Percentiles rank a stretch among this genome's conserved stretches.
These are phyloP conservation scores for Clusia tigrina DNA, from an alignment of 2,888 invertebrate genomes.

Conservation along the genomic window DNA sequence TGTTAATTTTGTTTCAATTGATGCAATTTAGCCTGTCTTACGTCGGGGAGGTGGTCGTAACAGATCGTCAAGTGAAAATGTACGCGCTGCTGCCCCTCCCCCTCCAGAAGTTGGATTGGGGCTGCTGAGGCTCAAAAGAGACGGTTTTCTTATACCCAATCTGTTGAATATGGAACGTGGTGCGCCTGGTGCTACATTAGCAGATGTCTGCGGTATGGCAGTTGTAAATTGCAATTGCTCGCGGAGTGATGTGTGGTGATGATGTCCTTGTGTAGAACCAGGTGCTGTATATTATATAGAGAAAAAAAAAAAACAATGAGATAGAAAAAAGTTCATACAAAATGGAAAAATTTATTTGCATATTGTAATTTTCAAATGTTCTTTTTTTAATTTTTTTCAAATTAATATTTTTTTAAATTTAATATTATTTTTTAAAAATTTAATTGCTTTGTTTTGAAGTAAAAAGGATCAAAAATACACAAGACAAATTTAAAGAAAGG, in stretches of 20 bases:
- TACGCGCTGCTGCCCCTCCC: slow-evolving; percentile 75
- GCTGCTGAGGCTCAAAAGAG: slow-evolving; percentile 82
- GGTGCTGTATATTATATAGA: slow-evolving; percentile 45
- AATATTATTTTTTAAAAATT: background rate
- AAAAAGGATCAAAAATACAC: background rate
- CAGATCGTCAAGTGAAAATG: slow-evolving; percentile 89
- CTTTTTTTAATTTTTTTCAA: too few species aligned
- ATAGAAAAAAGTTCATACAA: too few species aligned
- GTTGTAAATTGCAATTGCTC: slow-evolving; percentile 68
- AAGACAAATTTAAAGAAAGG: background rate
- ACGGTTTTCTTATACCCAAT: slow-evolving; percentile 88
- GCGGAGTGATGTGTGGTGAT: slow-evolving; percentile 69
- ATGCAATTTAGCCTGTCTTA: slow-evolving; percentile 68
- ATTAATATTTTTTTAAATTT: background rate
- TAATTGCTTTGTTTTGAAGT: background rate
- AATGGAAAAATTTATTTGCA: too few species aligned
- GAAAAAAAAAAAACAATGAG: slow-evolving; percentile 16
- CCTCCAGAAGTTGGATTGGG: slow-evolving; percentile 63
- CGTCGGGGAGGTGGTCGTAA: slow-evolving; percentile 84
- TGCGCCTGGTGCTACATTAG: slow-evolving; percentile 67
- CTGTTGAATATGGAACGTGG: slow-evolving; percentile 80
- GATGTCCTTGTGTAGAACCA: slow-evolving; percentile 56
- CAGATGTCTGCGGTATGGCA: slow-evolving; percentile 64
- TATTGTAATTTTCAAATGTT: too few species aligned
- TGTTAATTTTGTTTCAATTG: slow-evolving; percentile 3